phyloP scores from a whole-genome alignment of 2,888 invertebrate species.

The Dusona sp. region DNA sequence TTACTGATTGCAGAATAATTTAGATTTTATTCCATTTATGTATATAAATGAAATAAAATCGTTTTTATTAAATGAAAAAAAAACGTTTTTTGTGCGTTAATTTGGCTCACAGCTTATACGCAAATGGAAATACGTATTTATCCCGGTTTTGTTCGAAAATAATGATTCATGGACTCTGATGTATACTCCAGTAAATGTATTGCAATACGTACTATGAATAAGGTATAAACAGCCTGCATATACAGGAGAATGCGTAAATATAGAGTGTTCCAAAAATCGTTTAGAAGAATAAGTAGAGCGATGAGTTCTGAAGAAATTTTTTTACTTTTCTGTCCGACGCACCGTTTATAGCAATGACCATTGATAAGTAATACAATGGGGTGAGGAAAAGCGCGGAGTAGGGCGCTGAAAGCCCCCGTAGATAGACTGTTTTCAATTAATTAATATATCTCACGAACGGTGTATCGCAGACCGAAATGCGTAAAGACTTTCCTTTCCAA shows the following conservation, averaged over 20 bases:
- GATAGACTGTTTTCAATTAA: background rate
- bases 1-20: too few species aligned
- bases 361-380: background rate
- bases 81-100: constrained; percentile 16
- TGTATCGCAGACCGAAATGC: background rate
- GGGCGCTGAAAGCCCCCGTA: too few species aligned
- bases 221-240: background rate
- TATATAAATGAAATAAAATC: too few species aligned
- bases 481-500: background rate
- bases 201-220: background rate
- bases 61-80: too few species aligned
- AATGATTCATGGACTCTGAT: constrained; percentile 38
- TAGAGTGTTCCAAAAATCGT: background rate
- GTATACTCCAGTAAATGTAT: constrained; percentile 2
- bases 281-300: background rate
- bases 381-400: too few species aligned
- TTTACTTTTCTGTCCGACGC: background rate
- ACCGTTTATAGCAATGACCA: background rate
- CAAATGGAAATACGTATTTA: constrained; percentile 29
- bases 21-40: too few species aligned
- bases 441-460: background rate
- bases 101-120: constrained; percentile 8
- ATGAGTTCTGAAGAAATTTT: background rate
- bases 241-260: constrained; percentile 8
- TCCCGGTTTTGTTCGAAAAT: constrained; percentile 41